These are phyloP conservation scores for Porites lobata DNA, from an alignment of 92 coral and sea anemone genomes.

Conservation along the genomic window DNA sequence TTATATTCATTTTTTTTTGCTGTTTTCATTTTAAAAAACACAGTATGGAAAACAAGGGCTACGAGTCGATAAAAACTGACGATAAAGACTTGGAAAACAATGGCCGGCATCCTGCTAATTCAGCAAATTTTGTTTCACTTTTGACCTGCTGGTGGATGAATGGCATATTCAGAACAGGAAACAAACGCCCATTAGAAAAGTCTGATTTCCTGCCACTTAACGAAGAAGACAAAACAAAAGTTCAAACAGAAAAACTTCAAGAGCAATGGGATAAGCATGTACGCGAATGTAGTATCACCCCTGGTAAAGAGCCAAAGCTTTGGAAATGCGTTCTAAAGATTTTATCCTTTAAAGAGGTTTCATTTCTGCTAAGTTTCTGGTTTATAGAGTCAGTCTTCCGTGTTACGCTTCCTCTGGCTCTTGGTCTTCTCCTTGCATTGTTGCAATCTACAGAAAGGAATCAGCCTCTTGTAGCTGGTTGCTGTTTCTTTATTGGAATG, in stretches of 20 bases:
- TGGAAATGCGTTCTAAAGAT: conserved; percentile 20
- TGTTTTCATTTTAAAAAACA: not conserved
- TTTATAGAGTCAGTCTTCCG: conserved; percentile 12
- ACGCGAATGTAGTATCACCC: not conserved
- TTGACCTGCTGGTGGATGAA: conserved; percentile 29
- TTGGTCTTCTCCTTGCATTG: not conserved
- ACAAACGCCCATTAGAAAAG: conserved; percentile 15
- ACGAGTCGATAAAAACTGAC: conserved; percentile 2
- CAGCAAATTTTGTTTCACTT: not conserved
- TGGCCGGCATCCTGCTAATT: not conserved
- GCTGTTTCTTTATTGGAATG: not conserved
- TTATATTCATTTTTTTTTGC: too few species aligned
- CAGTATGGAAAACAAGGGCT: not conserved
- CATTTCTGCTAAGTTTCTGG: not conserved
- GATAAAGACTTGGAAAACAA: not conserved
- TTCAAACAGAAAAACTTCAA: conserved; percentile 13
- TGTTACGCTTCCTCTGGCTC: conserved; percentile 8
- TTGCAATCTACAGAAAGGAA: not conserved
- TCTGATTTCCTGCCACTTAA: conserved; percentile 25
- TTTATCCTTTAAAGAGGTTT: not conserved
- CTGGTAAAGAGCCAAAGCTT: conserved; percentile 7
- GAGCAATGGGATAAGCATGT: not conserved
- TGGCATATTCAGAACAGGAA: conserved; percentile 2
- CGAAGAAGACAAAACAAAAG: conserved; percentile 23
- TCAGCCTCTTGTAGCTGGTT: not conserved